A percentile compares a stretch with the other conserved stretches of the same genome.
Evolutionary conservation across 2,113 vertebrate species (phyloP).

Genomic region (Hippocampus guttulatus): DNA sequence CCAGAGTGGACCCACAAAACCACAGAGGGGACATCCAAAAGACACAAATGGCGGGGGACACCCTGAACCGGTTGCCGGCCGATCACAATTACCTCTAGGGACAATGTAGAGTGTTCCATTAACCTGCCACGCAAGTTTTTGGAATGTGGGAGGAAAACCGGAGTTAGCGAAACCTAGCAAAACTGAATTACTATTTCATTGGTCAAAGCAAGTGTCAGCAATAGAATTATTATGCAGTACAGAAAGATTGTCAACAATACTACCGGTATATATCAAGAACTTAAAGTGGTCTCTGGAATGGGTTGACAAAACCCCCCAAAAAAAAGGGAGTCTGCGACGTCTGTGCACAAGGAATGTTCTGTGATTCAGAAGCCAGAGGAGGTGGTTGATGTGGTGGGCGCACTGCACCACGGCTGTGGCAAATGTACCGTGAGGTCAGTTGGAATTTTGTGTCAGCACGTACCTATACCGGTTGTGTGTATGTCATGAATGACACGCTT

Average conservation of each 20-base stretch:
- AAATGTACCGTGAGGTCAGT: constrained; percentile 43
- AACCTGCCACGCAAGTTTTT: too few species aligned
- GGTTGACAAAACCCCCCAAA: neutral
- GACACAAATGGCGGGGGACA: too few species aligned
- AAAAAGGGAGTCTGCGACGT: constrained; percentile 20
- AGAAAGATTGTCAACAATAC: neutral
- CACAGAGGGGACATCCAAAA: neutral
- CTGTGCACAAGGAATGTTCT: constrained; percentile 41
- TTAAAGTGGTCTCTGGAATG: neutral
- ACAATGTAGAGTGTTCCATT: too few species aligned
- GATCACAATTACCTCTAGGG: too few species aligned
- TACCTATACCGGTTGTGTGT: constrained; percentile 19
- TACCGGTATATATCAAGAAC: neutral
- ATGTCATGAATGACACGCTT: constrained; percentile 33
- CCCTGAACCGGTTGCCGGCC: too few species aligned
- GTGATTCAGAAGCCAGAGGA: constrained; percentile 23
- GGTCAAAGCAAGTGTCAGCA: neutral
- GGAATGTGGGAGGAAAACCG: too few species aligned
- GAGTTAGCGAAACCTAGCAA: too few species aligned
- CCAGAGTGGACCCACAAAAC: neutral
- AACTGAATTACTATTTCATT: neutral
- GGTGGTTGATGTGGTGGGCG: constrained; percentile 28
- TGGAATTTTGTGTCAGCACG: constrained; percentile 38
- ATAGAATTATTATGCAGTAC: neutral
- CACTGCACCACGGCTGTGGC: constrained; percentile 29